Conservation (phyloP, 2,888 invertebrate species). For the Doris montereyensis region DNA sequence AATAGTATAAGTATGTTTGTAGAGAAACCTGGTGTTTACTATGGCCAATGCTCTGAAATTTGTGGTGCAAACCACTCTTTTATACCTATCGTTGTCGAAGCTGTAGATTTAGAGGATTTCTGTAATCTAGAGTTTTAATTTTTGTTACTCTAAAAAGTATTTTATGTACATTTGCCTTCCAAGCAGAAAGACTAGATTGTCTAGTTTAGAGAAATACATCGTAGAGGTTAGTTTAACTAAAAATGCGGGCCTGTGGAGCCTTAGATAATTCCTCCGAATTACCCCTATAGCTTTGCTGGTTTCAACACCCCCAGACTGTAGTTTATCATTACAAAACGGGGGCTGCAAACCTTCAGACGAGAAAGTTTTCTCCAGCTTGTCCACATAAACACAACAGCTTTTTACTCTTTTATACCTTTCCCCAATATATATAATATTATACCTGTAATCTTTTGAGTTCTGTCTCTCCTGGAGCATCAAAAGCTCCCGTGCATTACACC, state of each 20-base stretch:
- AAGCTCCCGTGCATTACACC: constrained; percentile 1
- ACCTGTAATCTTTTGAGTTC: neutral
- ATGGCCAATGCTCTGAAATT: constrained; percentile 83
- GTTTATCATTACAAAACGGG: too few species aligned
- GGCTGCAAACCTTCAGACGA: too few species aligned
- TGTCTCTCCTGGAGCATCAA: neutral
- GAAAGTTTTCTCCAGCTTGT: too few species aligned
- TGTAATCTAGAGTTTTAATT: too few species aligned
- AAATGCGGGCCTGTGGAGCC: neutral
- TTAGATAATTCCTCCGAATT: too few species aligned
- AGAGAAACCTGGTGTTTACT: constrained; percentile 6
- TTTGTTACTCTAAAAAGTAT: neutral
- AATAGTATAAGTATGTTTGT: constrained; percentile 7
- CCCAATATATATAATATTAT: too few species aligned
- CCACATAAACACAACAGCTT: too few species aligned
- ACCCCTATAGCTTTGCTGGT: too few species aligned
- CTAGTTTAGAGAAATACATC: neutral
- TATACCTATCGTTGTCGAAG: constrained; percentile 79
- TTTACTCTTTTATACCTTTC: too few species aligned
- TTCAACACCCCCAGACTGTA: too few species aligned
- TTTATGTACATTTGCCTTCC: neutral
- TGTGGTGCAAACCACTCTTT: constrained; percentile 86
- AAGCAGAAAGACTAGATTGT: constrained; percentile 7
- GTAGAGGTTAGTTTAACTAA: neutral
- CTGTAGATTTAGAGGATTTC: constrained; percentile 32